These are phyloP conservation scores for Eurystomus gularis DNA, from an alignment of 2,113 vertebrate genomes.

Conservation along the genomic window DNA sequence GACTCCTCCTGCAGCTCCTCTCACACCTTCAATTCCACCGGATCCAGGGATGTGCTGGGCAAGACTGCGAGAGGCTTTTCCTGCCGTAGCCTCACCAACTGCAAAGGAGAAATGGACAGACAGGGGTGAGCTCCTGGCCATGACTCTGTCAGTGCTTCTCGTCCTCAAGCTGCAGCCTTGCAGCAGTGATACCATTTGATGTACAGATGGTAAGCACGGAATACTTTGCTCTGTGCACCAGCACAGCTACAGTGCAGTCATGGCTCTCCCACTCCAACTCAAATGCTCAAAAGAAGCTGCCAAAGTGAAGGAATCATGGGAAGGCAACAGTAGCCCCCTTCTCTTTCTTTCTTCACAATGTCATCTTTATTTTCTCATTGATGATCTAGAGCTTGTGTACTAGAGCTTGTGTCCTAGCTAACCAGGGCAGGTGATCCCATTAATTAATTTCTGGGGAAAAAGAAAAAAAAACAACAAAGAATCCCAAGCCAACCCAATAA, in stretches of 20 bases:
- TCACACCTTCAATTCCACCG: conserved; percentile 86
- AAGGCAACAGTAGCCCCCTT: not conserved
- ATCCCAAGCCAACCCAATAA: not conserved
- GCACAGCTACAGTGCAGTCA: accelerated
- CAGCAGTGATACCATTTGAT: accelerated
- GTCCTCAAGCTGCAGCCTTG: accelerated
- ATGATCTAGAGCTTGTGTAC: not conserved
- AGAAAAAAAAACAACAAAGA: too few relatives aligned
- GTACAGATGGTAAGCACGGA: accelerated
- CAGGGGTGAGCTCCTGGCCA: not conserved
- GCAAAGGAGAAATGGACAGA: not conserved
- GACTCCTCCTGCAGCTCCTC: conserved; percentile 86
- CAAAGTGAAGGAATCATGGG: not conserved
- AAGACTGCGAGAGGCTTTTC: conserved; percentile 91
- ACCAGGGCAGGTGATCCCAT: not conserved
- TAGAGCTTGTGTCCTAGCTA: not conserved
- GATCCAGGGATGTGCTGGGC: conserved; percentile 96
- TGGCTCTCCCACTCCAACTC: not conserved
- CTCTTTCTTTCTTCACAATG: not conserved
- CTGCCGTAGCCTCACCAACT: conserved; percentile 95
- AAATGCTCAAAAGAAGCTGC: not conserved
- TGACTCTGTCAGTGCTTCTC: not conserved
- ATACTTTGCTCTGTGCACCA: not conserved
- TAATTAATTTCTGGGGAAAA: not conserved
- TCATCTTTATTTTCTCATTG: not conserved